Percentiles rank a stretch among this genome's conserved stretches.
phyloP scores from a whole-genome alignment of 2,797 vertebrate species.

The Sarcophilus harrisii region DNA sequence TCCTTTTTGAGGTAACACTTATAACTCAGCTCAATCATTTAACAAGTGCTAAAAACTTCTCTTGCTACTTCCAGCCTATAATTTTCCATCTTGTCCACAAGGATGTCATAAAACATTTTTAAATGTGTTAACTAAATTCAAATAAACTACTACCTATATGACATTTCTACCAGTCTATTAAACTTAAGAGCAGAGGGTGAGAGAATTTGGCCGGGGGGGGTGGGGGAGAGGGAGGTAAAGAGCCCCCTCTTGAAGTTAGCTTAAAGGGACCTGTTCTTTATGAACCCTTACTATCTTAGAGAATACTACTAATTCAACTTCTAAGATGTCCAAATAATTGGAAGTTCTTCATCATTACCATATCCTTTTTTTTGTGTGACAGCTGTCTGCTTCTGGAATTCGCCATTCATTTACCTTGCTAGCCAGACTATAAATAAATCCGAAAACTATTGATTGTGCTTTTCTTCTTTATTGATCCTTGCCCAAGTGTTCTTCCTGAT shows the following conservation, averaged over 20 bases:
- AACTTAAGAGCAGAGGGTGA: background rate
- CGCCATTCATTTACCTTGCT: background rate
- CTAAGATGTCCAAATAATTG: background rate
- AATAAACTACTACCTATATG: background rate
- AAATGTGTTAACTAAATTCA: constrained; percentile 12
- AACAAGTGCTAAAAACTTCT: background rate
- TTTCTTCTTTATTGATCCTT: background rate
- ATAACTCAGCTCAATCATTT: background rate
- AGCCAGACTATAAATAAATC: background rate
- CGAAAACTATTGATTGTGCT: background rate
- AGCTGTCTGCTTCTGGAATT: background rate
- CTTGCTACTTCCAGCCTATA: background rate
- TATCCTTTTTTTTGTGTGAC: background rate
- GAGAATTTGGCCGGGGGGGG: background rate
- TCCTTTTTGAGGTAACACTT: background rate
- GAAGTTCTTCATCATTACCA: background rate
- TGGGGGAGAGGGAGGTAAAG: too few relatives aligned
- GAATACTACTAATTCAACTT: background rate
- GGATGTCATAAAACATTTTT: constrained; percentile 20
- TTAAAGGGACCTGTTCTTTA: background rate
- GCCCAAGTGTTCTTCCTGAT: background rate
- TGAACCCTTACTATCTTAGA: background rate
- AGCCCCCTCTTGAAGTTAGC: constrained; percentile 21
- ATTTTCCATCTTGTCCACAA: background rate
- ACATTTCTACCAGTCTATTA: background rate